A percentile compares a stretch with the other conserved stretches of the same genome.
Evolutionary conservation across 2,888 invertebrate genomes (phyloP).

Genomic region (Melinaea marsaeus): DNA sequence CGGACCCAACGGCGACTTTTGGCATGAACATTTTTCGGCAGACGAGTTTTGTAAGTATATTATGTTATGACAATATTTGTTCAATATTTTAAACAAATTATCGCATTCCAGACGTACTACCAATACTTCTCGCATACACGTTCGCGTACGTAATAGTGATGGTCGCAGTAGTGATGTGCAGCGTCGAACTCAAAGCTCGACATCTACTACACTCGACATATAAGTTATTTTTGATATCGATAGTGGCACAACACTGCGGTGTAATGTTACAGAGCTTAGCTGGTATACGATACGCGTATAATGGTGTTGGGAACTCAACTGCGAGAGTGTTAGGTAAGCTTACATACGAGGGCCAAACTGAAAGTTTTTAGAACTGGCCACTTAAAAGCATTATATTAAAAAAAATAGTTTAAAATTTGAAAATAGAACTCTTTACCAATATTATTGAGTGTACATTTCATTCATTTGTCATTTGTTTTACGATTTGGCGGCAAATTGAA

Average conservation of each 20-base stretch:
- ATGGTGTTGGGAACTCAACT: constrained; percentile 80
- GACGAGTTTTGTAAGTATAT: constrained; percentile 93
- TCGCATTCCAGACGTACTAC: constrained; percentile 85
- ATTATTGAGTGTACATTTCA: no score
- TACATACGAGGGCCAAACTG: background rate
- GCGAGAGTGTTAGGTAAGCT: constrained; percentile 69
- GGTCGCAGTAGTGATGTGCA: constrained; percentile 84
- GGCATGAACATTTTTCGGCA: constrained; percentile 94
- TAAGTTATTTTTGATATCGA: constrained; percentile 87
- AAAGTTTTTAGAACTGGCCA: no score
- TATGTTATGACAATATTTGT: constrained; percentile 19
- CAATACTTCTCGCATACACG: constrained; percentile 86
- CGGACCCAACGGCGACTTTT: constrained; percentile 86
- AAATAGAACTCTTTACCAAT: no score
- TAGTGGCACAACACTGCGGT: constrained; percentile 83
- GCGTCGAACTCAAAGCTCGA: constrained; percentile 85
- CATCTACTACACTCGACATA: constrained; percentile 93
- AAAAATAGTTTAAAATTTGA: no score
- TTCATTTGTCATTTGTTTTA: no score
- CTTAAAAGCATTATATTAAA: no score
- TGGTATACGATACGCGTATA: constrained; percentile 86
- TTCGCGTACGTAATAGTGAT: constrained; percentile 85
- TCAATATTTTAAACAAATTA: background rate
- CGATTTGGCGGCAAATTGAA: no score
- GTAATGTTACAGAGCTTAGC: constrained; percentile 83